Base-by-base conservation (phyloP, 2,113 vertebrate species). In the Gavia stellata region DNA sequence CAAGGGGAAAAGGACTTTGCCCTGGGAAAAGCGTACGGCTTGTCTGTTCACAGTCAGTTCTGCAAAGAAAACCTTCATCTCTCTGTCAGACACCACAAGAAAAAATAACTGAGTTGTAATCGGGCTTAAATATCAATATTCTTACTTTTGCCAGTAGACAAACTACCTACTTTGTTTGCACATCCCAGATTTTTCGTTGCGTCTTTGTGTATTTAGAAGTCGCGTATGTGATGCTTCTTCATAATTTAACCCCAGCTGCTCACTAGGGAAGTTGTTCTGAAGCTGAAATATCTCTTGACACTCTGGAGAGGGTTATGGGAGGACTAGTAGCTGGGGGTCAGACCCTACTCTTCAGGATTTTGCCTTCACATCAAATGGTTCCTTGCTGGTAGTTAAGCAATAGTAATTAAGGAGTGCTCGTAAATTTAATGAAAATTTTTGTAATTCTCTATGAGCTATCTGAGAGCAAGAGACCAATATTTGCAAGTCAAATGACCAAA, bases 401-500 rank as follows among this genome's bases (percentile, higher is more conserved):
- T 77, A 72, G 88, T 91, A 94, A 96, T 94, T 94, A 97, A 95
- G 55, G 47, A 93, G 65, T 38, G 82, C 95, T 96, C 8, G 4
- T 88, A 97, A 97, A 90, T 88, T 96, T 97, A 95, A 96, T 91
- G 95, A 86, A 94, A 96, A 95, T 97, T 95, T 97, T 89, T 92
- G 91, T 97, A 74, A 90, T 97, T 97, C 94, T 88, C 58, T 78
- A 79, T 77, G 25, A 97, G 94, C 88, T 96, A 97, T 97, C 94
- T 74, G 96, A 95, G 93, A 97, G 95, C 91, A 94, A 81, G 95
- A 95, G 95, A 97, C 93, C 91, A 71, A 26, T 66, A 98, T 98
- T 98, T 98, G 97, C 97, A 98, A 98, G 98, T 98, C 97, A 98
- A 98, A 98, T 97, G 91, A 92, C 56, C 58, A 97, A 86, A 93